Evolutionary conservation across 2,113 vertebrate genomes (phyloP).

Genomic region (Ahaetulla prasina): DNA sequence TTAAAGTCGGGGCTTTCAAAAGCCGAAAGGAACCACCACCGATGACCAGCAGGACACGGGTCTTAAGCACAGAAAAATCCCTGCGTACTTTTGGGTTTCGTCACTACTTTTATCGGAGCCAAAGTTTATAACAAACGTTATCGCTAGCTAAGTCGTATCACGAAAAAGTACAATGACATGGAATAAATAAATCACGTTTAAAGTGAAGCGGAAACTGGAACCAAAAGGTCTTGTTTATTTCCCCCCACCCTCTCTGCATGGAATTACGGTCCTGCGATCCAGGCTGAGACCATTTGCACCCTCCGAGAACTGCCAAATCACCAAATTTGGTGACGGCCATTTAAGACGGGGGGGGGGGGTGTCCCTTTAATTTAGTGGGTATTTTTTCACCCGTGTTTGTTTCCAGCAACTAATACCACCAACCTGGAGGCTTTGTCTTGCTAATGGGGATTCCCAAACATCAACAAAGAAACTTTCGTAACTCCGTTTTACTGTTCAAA

Average conservation of each 20-base stretch:
- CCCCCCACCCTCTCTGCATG: neutral
- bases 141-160: constrained; percentile 32
- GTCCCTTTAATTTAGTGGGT: neutral
- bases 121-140: constrained; percentile 43
- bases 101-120: constrained; percentile 57
- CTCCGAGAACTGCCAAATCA: neutral
- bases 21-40: constrained; percentile 2
- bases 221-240: neutral
- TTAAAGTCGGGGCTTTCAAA: constrained; percentile 32
- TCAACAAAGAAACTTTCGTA: neutral
- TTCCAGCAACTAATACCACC: neutral
- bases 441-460: neutral
- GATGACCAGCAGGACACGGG: constrained; percentile 16
- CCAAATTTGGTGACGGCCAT: too few species aligned
- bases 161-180: constrained; percentile 37
- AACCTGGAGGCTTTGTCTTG: neutral
- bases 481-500: neutral
- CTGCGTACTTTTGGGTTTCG: neutral
- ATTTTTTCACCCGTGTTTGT: neutral
- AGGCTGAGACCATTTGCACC: neutral
- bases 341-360: neutral
- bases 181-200: constrained; percentile 54
- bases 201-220: constrained; percentile 41
- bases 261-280: neutral
- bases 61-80: constrained; percentile 26